These are phyloP conservation scores for Gasterosteus nipponicus DNA, from an alignment of 2,113 vertebrate genomes.

Conservation along the genomic window DNA sequence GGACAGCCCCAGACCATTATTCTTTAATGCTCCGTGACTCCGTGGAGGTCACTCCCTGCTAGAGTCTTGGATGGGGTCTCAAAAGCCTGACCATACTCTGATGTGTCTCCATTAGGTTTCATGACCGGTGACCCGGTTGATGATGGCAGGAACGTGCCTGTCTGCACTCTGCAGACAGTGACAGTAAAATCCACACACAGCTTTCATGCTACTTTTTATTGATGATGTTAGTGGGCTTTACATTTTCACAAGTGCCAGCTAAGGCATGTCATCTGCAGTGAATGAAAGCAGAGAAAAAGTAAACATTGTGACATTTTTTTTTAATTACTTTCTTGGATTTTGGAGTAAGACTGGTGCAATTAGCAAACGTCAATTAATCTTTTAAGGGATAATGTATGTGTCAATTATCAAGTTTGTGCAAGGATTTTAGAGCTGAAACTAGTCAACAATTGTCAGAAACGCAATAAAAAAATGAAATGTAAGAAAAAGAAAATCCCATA, in stretches of 20 bases:
- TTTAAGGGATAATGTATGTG: not conserved
- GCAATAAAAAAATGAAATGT: not conserved
- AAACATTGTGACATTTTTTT: not conserved
- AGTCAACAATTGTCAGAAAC: not conserved
- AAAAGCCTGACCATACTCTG: constrained; percentile 30
- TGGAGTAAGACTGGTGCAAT: not conserved
- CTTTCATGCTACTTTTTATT: not conserved
- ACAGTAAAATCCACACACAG: not conserved
- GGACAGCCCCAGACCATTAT: constrained; percentile 54
- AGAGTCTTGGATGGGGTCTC: constrained; percentile 31
- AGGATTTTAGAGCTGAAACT: not conserved
- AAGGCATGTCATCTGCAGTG: not conserved
- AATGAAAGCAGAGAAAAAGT: not conserved
- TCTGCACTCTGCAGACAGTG: constrained; percentile 3
- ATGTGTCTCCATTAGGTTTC: constrained; percentile 41
- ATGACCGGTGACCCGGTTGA: constrained; percentile 36
- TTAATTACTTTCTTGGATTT: not conserved
- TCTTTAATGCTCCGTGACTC: constrained; percentile 40
- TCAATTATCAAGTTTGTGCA: not conserved
- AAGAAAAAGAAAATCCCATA: too few species aligned
- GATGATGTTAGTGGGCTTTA: constrained; percentile 2
- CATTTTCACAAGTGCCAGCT: not conserved
- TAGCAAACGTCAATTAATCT: not conserved
- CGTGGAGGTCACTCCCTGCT: constrained; percentile 44
- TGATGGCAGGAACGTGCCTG: constrained; percentile 38